Evolutionary conservation across 2,888 invertebrate genomes (phyloP), one percentile per base, ranked within the genome.

Genomic region (Melipona bicolor): DNA sequence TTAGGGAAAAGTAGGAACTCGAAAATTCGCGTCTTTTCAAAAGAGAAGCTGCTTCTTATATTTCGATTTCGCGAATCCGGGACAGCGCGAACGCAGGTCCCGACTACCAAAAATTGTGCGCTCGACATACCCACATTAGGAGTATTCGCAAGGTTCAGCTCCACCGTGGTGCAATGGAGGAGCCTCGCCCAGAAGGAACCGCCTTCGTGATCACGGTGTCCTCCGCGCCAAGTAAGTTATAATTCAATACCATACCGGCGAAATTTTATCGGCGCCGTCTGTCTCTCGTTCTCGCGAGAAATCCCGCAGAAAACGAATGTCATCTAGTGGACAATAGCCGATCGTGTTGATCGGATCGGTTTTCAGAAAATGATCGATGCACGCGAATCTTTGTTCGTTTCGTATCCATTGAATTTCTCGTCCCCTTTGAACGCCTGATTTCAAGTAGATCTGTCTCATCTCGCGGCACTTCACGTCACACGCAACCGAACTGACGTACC

Each of bases 151-250:
- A 94, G 95, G 95, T 96, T 95, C 93, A 93, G 91, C 95, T 96
- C 95, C 92, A 92, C 95, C 96, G 93, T 0, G 54, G 96, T 97
- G 97, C 97, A 96, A 97, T 96, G 96, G 95, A 94, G 93, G 95
- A 96, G 94, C 95, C 96, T 96, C 93, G 93, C 94, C 96, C 94
- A 96, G 93, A 95, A 95, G 96, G 96, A 96, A 95, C 96, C 96
- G 96, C 96, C 96, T 96, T 94, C 95, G 1, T 96, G 97, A 97
- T 97, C 97, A 96, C 96, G 96, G 96, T 96, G 95, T 95, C 95
- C 96, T 96, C 96, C 96, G 95, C 96, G 96, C 96, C 96, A 96
- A 96, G 97, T 97, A 96, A 97, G 96, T 96, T 94, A 94, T 94
- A 85, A 84, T 65, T 75, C 49, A 6, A 24, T 4, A 32, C 17